These are phyloP conservation scores for Cinclus mexicanus DNA, from an alignment of 2,113 vertebrate genomes.

Conservation along the genomic window DNA sequence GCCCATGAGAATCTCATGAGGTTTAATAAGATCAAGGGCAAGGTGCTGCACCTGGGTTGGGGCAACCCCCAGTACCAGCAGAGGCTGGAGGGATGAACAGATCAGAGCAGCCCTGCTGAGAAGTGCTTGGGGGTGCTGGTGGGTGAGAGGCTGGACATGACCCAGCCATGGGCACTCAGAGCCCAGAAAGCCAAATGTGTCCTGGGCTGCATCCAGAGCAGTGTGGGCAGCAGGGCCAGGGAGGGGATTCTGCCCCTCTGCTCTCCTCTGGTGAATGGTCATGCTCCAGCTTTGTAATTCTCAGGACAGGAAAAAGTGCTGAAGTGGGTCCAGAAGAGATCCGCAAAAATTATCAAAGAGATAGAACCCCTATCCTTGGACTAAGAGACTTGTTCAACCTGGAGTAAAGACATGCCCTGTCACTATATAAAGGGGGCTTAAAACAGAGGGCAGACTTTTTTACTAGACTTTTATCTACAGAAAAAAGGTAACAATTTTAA, in stretches of 20 bases:
- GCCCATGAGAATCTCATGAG: neutral
- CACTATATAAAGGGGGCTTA: rapidly evolving
- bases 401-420: neutral
- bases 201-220: neutral
- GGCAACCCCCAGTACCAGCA: rapidly evolving
- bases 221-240: rapidly evolving
- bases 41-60: rapidly evolving
- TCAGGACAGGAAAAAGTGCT: neutral
- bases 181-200: rapidly evolving
- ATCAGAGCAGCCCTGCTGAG: rapidly evolving
- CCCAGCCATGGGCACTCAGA: neutral
- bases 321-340: rapidly evolving
- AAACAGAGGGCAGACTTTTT: neutral
- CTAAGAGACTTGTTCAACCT: neutral
- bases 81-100: neutral
- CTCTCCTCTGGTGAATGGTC: neutral
- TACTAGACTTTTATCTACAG: neutral
- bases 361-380: rapidly evolving
- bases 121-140: neutral
- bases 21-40: neutral
- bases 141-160: neutral
- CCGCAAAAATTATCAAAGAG: neutral
- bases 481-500: neutral
- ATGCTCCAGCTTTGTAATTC: neutral
- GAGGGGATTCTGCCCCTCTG: neutral